phyloP scores from a whole-genome alignment of 2,113 vertebrate species.

The Corvus moneduloides region DNA sequence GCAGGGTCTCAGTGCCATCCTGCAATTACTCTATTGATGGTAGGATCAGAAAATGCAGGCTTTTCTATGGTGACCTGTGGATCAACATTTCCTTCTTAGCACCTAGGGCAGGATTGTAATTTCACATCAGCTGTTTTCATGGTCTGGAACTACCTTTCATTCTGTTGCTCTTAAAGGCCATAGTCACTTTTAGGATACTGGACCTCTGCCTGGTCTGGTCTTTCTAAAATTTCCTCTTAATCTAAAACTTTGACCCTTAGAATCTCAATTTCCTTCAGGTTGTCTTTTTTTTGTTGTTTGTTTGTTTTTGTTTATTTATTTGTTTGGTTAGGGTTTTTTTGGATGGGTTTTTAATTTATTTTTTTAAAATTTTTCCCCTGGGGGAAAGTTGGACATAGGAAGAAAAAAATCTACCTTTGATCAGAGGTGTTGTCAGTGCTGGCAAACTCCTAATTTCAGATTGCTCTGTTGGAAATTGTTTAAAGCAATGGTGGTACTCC shows the following conservation, averaged over 20 bases:
- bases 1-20: too few relatives aligned
- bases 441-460: not conserved
- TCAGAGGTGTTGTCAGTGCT: not conserved
- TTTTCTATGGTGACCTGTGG: not conserved
- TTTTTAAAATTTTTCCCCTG: not conserved
- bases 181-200: not conserved
- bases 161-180: not conserved
- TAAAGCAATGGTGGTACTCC: not conserved
- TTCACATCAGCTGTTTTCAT: not conserved
- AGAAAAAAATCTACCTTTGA: not conserved
- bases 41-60: not conserved
- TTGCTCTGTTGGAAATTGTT: not conserved
- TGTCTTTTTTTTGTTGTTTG: not conserved
- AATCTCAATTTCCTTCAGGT: not conserved
- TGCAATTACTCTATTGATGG: rapidly evolving
- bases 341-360: not conserved
- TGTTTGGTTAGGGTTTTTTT: not conserved
- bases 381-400: not conserved
- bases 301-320: not conserved
- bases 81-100: not conserved
- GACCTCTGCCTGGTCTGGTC: not conserved
- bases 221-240: not conserved
- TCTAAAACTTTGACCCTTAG: not conserved
- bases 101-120: not conserved
- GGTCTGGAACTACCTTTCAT: not conserved